These are phyloP conservation scores for Dexiosoma caninum DNA, from an alignment of 2,888 invertebrate genomes.

Conservation along the genomic window DNA sequence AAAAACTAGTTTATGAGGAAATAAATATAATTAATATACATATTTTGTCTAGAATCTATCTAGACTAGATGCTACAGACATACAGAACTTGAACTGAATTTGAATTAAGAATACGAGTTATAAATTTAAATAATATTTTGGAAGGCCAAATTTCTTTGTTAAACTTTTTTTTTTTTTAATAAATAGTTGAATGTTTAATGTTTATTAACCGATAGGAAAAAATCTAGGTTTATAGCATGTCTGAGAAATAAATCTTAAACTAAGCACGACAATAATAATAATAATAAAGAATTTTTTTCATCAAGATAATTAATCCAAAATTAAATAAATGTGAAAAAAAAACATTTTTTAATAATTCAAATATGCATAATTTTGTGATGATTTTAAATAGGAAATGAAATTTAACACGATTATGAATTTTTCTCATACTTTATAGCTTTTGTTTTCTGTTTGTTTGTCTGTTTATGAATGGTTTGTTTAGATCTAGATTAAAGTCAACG, in stretches of 20 bases:
- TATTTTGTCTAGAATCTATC: too few relatives aligned
- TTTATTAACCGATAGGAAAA: constrained; percentile 5
- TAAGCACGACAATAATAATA: constrained; percentile 12
- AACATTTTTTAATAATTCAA: not conserved
- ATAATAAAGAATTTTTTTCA: not conserved
- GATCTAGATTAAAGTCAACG: too few relatives aligned
- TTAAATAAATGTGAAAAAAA: not conserved
- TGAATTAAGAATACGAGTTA: not conserved
- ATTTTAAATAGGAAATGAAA: constrained; percentile 39
- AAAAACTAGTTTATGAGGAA: not conserved
- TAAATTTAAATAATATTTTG: not conserved
- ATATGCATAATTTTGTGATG: constrained; percentile 32
- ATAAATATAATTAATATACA: constrained; percentile 13
- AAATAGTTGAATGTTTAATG: not conserved
- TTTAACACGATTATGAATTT: constrained; percentile 20
- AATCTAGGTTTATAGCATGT: constrained; percentile 10
- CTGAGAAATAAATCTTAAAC: not conserved
- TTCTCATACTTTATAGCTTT: constrained; percentile 24
- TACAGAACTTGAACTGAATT: constrained; percentile 18
- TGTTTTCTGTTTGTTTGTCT: too few relatives aligned
- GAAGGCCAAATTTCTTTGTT: too few relatives aligned
- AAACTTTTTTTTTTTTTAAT: not conserved
- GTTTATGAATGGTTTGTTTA: too few relatives aligned
- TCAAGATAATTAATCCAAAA: constrained; percentile 30
- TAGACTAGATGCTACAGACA: not conserved